These are phyloP conservation scores for Drosophila willistoni DNA, from an alignment of 1,140 invertebrate genomes.

Conservation along the genomic window DNA sequence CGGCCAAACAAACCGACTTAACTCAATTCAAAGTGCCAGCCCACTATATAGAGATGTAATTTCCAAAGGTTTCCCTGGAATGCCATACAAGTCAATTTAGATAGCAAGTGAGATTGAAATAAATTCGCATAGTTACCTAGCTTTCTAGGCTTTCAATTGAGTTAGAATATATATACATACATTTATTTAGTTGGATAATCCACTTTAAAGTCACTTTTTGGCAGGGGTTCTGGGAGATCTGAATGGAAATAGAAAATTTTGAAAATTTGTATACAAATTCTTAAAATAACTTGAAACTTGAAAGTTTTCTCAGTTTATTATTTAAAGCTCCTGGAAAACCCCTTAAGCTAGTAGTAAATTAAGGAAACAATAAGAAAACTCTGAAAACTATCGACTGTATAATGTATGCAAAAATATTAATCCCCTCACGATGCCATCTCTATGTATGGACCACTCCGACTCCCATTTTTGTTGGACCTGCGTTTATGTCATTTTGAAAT, in stretches of 20 bases:
- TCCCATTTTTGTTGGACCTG: constrained; percentile 27
- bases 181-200: too few relatives aligned
- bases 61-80: neutral
- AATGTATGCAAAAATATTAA: neutral
- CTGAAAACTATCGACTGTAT: too few relatives aligned
- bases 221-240: too few relatives aligned
- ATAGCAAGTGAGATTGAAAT: neutral
- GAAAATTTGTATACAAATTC: too few relatives aligned
- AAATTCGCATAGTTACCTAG: neutral
- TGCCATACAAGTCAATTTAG: too few relatives aligned
- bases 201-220: too few relatives aligned
- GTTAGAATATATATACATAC: too few relatives aligned
- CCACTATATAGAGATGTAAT: constrained; percentile 27
- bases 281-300: too few relatives aligned
- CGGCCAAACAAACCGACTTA: constrained; percentile 13
- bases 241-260: too few relatives aligned
- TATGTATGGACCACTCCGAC: constrained; percentile 26
- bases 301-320: too few relatives aligned
- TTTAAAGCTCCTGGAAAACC: too few relatives aligned
- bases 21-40: constrained; percentile 6
- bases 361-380: neutral
- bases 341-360: too few relatives aligned
- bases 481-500: constrained; percentile 80
- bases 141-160: neutral
- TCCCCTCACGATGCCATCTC: constrained; percentile 32